Evolutionary conservation across 2,888 invertebrate genomes (phyloP).

Genomic region (Cyclophora albipunctata): DNA sequence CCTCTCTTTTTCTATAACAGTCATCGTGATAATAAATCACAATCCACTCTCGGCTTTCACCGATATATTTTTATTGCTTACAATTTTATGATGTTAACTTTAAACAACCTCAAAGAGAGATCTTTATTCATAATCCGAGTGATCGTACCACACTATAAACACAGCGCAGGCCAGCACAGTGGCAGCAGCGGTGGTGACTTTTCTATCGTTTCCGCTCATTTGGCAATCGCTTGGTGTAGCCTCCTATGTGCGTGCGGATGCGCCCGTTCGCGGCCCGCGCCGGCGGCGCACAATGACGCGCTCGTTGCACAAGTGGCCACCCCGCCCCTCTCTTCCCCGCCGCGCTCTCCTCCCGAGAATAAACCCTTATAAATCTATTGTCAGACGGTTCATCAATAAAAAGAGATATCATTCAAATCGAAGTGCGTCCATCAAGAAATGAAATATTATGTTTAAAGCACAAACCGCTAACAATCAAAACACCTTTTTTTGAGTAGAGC

Average conservation of each 20-base stretch:
- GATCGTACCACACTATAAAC: too few species aligned
- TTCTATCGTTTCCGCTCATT: not conserved
- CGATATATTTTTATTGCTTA: too few species aligned
- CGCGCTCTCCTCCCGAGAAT: too few species aligned
- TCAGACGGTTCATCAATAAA: constrained; percentile 9
- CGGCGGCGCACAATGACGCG: not conserved
- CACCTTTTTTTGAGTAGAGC: constrained; percentile 29
- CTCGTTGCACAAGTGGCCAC: not conserved
- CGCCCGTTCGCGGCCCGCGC: not conserved
- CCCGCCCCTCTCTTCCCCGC: too few species aligned
- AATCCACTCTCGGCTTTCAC: too few species aligned
- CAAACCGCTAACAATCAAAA: constrained; percentile 34
- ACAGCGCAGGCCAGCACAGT: too few species aligned
- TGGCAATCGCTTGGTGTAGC: not conserved
- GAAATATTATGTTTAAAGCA: constrained; percentile 39
- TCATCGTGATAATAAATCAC: too few species aligned
- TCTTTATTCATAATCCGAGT: too few species aligned
- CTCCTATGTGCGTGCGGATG: not conserved
- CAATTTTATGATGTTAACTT: too few species aligned
- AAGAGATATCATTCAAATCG: constrained; percentile 12
- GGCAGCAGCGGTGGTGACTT: too few species aligned
- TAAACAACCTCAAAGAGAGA: too few species aligned
- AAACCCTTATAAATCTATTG: constrained; percentile 7
- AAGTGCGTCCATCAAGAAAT: constrained; percentile 12
- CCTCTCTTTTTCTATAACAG: too few species aligned